phyloP scores from a whole-genome alignment of 2,888 invertebrate genomes.

The Halocaridina rubra region DNA sequence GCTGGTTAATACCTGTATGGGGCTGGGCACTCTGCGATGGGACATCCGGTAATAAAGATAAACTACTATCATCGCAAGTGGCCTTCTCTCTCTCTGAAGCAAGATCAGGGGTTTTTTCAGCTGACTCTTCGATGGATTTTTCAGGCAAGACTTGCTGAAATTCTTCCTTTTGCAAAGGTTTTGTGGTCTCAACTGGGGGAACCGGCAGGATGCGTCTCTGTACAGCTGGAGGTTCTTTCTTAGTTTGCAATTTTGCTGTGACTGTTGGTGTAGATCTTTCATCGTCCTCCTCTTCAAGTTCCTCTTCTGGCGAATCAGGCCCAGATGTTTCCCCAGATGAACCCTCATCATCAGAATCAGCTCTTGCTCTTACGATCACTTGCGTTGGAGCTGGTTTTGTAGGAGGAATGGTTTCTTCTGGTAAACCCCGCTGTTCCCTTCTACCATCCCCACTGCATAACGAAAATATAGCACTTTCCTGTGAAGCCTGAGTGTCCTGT shows the following conservation, averaged over 20 bases:
- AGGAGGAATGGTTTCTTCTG: constrained; percentile 22
- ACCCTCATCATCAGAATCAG: constrained; percentile 69
- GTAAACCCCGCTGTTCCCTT: neutral
- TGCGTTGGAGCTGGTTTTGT: constrained; percentile 45
- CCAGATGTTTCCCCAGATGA: constrained; percentile 90
- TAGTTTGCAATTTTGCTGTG: neutral
- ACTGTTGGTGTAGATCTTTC: constrained; percentile 31
- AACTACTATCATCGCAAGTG: too few relatives aligned
- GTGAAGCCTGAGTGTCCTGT: constrained; percentile 42
- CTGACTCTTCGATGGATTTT: too few relatives aligned
- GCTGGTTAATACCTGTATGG: too few relatives aligned
- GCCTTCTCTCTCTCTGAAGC: too few relatives aligned
- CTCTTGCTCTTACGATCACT: constrained; percentile 37
- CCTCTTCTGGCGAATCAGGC: constrained; percentile 80
- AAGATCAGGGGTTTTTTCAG: too few relatives aligned
- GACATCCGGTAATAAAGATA: too few relatives aligned
- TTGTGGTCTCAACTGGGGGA: neutral
- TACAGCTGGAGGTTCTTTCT: neutral
- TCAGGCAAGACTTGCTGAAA: neutral
- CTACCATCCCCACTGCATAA: constrained; percentile 64
- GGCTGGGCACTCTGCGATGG: too few relatives aligned
- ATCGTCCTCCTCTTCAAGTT: constrained; percentile 57
- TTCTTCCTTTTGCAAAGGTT: neutral
- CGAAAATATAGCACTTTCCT: constrained; percentile 65
- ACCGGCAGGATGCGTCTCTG: constrained; percentile 27